These are phyloP conservation scores for Pandemis cinnamomeana DNA, from an alignment of 2,888 invertebrate species.

Conservation along the genomic window DNA sequence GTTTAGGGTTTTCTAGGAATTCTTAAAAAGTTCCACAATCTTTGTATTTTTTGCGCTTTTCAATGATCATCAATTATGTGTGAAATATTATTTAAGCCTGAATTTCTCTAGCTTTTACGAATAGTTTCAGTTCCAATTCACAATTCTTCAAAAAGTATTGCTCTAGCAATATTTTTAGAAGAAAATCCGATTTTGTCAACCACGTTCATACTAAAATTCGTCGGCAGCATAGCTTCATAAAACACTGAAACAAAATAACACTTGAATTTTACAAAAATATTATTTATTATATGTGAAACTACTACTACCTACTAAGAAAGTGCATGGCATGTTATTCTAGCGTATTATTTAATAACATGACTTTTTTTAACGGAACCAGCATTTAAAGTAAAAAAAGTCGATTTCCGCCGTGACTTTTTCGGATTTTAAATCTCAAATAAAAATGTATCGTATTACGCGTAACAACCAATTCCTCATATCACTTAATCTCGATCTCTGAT, in stretches of 20 bases:
- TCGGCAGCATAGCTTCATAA: background rate
- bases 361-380: too few species aligned
- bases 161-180: background rate
- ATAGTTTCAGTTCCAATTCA: background rate
- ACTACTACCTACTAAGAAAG: too few species aligned
- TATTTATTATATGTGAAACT: too few species aligned
- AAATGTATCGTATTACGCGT: background rate
- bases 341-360: too few species aligned
- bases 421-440: background rate
- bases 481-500: constrained; percentile 13
- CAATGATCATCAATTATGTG: background rate
- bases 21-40: background rate
- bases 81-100: background rate
- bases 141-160: background rate
- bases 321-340: too few species aligned
- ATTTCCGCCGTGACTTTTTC: too few species aligned
- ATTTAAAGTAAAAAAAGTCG: too few species aligned
- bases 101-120: background rate
- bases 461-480: background rate
- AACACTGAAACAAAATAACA: background rate
- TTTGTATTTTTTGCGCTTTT: background rate
- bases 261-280: too few species aligned
- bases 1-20: background rate
- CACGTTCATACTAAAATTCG: background rate
- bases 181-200: background rate